These are phyloP conservation scores for Rhinichthys osculus DNA, from an alignment of 2,797 vertebrate species.

Conservation along the genomic window DNA sequence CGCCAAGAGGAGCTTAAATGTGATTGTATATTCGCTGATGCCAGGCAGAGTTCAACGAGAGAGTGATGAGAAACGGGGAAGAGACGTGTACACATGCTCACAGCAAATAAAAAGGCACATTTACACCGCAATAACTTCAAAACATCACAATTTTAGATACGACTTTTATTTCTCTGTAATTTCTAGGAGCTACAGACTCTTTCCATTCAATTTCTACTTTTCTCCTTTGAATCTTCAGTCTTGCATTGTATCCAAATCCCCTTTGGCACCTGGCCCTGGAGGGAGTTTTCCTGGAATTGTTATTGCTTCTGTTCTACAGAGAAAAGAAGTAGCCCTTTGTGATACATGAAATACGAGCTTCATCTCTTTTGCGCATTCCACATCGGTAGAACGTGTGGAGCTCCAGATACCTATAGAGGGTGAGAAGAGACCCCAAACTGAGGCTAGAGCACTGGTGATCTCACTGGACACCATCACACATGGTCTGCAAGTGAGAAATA, in stretches of 20 bases:
- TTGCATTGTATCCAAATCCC: slow-evolving; percentile 64
- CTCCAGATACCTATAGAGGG: slow-evolving; percentile 74
- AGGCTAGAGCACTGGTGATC: slow-evolving; percentile 69
- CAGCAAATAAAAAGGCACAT: slow-evolving; percentile 26
- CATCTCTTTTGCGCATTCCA: slow-evolving; percentile 67
- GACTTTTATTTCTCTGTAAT: slow-evolving; percentile 53
- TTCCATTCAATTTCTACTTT: slow-evolving; percentile 43
- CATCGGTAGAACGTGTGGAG: slow-evolving; percentile 59
- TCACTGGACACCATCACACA: slow-evolving; percentile 61
- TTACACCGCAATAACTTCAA: slow-evolving; percentile 53
- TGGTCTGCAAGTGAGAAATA: slow-evolving; percentile 71
- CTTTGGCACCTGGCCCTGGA: slow-evolving; percentile 69
- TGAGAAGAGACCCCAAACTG: slow-evolving; percentile 67
- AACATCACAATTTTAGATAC: slow-evolving; percentile 54
- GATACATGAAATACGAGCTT: slow-evolving; percentile 70
- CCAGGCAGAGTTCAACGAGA: not conserved
- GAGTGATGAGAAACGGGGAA: not conserved
- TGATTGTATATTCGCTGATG: not conserved
- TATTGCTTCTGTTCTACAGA: slow-evolving; percentile 71
- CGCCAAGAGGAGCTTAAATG: not conserved
- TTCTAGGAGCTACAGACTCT: slow-evolving; percentile 57
- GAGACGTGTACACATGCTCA: slow-evolving; percentile 32
- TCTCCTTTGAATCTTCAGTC: slow-evolving; percentile 46
- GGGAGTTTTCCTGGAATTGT: slow-evolving; percentile 67
- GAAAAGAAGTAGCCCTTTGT: slow-evolving; percentile 69